Evolutionary conservation across 1,140 invertebrate species (phyloP).

Genomic region (Zaprionus africanus): DNA sequence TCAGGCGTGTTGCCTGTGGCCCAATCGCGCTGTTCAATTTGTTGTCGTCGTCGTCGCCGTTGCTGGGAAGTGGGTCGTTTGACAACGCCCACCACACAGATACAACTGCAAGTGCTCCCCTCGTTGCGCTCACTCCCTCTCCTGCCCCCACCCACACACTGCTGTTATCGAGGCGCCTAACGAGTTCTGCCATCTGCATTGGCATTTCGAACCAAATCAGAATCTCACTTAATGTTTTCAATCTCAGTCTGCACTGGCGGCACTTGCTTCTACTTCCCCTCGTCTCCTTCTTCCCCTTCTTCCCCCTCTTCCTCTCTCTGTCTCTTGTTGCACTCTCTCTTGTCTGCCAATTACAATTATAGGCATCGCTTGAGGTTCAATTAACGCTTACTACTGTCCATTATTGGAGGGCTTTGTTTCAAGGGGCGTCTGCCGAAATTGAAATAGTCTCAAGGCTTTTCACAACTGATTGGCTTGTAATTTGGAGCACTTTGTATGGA

Average conservation of each 20-base stretch:
- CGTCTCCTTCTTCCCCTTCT: not conserved
- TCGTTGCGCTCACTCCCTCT: not conserved
- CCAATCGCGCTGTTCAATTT: conserved; percentile 38
- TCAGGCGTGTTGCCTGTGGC: conserved; percentile 24
- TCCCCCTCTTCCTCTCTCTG: not conserved
- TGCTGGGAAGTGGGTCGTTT: conserved; percentile 54
- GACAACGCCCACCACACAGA: conserved; percentile 46
- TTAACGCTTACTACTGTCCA: conserved; percentile 82
- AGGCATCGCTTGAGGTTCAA: conserved; percentile 75
- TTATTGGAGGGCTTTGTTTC: conserved; percentile 66
- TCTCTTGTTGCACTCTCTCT: not conserved
- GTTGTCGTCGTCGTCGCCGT: conserved; percentile 11
- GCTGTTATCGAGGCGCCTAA: conserved; percentile 13
- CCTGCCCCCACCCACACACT: not conserved
- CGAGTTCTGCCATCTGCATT: conserved; percentile 16
- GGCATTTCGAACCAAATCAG: not conserved
- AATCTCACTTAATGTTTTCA: conserved; percentile 6
- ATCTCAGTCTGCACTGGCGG: not conserved
- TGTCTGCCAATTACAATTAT: conserved; percentile 73
- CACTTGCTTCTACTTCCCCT: not conserved
- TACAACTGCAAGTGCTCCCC: conserved; percentile 6
- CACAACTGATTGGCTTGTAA: conserved; percentile 21
- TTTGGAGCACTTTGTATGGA: conserved; percentile 11
- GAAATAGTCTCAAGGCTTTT: conserved; percentile 73
- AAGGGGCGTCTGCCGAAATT: conserved; percentile 65